These are phyloP conservation scores for Panthera uncia DNA, from an alignment of 2,113 vertebrate genomes.

Conservation along the genomic window DNA sequence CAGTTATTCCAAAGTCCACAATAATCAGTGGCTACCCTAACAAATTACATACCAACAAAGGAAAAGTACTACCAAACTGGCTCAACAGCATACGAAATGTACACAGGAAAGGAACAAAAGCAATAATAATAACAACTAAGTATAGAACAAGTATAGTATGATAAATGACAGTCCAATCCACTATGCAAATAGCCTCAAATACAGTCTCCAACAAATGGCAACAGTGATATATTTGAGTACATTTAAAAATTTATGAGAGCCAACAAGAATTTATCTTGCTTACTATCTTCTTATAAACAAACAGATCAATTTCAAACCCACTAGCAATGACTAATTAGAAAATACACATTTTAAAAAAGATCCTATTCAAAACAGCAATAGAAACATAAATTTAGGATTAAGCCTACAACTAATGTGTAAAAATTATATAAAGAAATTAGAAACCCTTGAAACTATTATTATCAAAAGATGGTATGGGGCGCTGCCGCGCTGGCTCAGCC, in stretches of 20 bases:
- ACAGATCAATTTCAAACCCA: background rate
- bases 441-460: background rate
- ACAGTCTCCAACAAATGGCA: background rate
- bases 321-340: background rate
- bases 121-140: constrained; percentile 38
- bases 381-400: constrained; percentile 37
- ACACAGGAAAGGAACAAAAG: background rate
- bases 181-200: background rate
- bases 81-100: background rate
- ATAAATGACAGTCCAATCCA: background rate
- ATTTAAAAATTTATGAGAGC: constrained; percentile 27
- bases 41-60: constrained; percentile 5
- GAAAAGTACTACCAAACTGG: background rate
- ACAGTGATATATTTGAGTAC: background rate
- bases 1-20: background rate
- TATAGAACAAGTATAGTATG: background rate
- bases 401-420: background rate
- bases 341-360: background rate
- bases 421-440: background rate
- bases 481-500: background rate
- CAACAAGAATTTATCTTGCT: background rate
- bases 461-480: background rate
- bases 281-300: background rate
- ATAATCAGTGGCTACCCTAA: background rate
- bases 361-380: background rate